Percentiles rank a stretch among this genome's conserved stretches.
phyloP scores from a whole-genome alignment of 2,113 vertebrate species.

The Protomyctophum bolini region DNA sequence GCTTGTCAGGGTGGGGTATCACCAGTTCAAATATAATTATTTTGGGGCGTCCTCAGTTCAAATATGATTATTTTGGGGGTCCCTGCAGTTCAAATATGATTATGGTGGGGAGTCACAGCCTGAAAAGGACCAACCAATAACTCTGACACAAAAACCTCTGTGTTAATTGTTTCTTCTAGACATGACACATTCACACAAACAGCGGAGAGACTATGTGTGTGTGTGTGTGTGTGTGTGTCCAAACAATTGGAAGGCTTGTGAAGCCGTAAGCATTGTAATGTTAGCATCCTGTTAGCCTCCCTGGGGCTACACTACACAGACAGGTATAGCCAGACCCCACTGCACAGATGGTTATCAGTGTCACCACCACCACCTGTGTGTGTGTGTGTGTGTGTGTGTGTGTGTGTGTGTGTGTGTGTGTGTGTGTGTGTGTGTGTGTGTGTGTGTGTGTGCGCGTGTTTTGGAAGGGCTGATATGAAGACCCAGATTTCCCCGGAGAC shows the following conservation, averaged over 20 bases:
- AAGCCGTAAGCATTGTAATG: slow-evolving; percentile 7
- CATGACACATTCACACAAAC: slow-evolving; percentile 2
- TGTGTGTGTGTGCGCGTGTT: slow-evolving; percentile 8
- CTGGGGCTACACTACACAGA: no score
- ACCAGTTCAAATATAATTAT: no score
- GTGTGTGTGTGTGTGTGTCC: slow-evolving; percentile 12
- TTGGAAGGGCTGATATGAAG: slow-evolving; percentile 37
- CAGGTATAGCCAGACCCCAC: no score
- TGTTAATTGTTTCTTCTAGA: not conserved
- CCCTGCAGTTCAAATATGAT: no score
- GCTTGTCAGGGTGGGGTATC: no score
- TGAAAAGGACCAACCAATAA: no score
- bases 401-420: not conserved
- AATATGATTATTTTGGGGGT: no score
- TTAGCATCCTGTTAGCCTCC: no score
- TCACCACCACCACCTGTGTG: slow-evolving; percentile 19
- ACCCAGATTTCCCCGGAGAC: slow-evolving; percentile 60
- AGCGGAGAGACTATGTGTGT: slow-evolving; percentile 13
- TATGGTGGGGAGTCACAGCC: no score
- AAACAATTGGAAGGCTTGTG: no score
- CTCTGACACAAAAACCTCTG: no score
- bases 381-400: not conserved
- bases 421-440: slow-evolving; percentile 13
- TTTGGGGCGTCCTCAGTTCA: no score
- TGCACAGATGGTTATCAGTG: slow-evolving; percentile 40